Percentiles rank a stretch among this genome's conserved stretches.
Evolutionary conservation across 2,888 invertebrate genomes (phyloP).

Genomic region (Pteria penguin): DNA sequence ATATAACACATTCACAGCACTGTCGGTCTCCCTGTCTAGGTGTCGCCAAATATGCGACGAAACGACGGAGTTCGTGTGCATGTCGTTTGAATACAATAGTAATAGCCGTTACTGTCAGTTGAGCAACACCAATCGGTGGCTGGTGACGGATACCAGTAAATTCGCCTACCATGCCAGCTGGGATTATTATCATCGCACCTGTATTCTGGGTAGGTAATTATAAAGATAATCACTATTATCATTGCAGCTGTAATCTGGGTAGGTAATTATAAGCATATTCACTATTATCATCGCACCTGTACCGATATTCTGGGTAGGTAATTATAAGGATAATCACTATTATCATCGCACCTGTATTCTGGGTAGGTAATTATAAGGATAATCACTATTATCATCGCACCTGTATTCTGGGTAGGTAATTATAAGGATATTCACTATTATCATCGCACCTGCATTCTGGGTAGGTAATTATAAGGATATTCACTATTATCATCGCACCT

Average conservation of each 20-base stretch:
- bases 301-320: too few relatives aligned
- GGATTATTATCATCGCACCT: constrained; percentile 39
- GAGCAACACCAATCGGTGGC: constrained; percentile 29
- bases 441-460: too few relatives aligned
- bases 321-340: too few relatives aligned
- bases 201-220: constrained; percentile 10
- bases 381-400: neutral
- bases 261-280: too few relatives aligned
- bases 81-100: constrained; percentile 30
- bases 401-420: neutral
- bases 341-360: constrained; percentile 30
- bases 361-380: constrained; percentile 2
- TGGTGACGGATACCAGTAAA: neutral
- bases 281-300: too few relatives aligned
- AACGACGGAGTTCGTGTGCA: constrained; percentile 30
- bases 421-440: too few relatives aligned
- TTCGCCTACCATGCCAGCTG: constrained; percentile 27
- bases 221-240: neutral
- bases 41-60: constrained; percentile 35
- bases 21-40: neutral
- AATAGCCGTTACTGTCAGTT: constrained; percentile 31
- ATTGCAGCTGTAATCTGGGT: neutral
- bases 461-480: too few relatives aligned
- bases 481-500: constrained; percentile 38
- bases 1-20: constrained; percentile 15